Evolutionary conservation across 2,113 vertebrate genomes (phyloP).

Genomic region (Elephantulus edwardii): DNA sequence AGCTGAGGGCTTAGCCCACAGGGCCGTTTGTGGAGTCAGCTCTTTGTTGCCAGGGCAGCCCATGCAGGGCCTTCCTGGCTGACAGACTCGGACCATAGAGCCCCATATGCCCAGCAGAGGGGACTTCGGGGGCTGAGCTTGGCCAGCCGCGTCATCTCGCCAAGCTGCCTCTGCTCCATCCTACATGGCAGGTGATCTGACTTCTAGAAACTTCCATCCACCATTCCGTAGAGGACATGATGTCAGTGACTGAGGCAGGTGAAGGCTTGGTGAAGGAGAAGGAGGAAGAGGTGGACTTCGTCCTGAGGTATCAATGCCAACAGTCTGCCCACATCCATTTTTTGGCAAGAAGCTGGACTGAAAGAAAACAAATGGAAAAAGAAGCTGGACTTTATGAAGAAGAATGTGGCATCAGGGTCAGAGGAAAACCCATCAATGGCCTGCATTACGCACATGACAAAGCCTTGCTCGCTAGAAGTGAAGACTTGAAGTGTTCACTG

Average conservation of each 20-base stretch:
- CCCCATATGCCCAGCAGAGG: fast-evolving
- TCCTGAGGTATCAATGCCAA: neutral
- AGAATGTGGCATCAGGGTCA: no score
- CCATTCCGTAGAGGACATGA: neutral
- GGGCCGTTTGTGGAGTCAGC: no score
- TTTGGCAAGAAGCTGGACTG: no score
- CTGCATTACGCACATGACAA: no score
- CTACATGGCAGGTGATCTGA: no score
- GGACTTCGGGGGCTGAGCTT: neutral
- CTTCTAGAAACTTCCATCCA: neutral
- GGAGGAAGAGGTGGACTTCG: fast-evolving
- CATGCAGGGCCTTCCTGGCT: neutral
- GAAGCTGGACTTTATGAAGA: no score
- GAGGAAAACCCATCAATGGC: no score
- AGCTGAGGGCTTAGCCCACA: no score
- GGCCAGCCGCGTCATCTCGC: neutral
- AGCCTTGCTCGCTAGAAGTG: no score
- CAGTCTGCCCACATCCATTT: no score
- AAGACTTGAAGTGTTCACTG: no score
- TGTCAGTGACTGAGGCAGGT: neutral
- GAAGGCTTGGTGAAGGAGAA: neutral
- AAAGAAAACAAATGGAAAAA: no score
- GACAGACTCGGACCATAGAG: neutral
- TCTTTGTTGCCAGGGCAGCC: neutral
- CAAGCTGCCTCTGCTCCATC: neutral